phyloP scores from a whole-genome alignment of 2,113 vertebrate genomes.

The Plectropomus leopardus region DNA sequence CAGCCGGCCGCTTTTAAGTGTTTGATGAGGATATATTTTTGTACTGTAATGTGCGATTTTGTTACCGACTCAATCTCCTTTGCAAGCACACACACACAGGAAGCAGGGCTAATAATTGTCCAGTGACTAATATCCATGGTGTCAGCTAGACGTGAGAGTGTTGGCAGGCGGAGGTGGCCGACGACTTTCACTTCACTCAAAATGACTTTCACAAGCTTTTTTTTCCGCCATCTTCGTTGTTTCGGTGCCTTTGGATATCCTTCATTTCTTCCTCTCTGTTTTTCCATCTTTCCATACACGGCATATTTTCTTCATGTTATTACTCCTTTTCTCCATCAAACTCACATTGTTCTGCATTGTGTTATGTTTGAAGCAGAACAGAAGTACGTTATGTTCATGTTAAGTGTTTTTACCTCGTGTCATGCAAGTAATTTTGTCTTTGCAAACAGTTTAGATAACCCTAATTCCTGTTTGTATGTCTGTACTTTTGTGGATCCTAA shows the following conservation, averaged over 20 bases:
- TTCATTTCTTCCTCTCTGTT: constrained; percentile 6
- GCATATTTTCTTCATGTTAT: neutral
- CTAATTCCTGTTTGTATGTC: no score
- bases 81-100: constrained; percentile 36
- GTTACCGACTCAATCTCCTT: constrained; percentile 45
- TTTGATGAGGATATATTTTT: constrained; percentile 56
- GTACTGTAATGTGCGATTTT: constrained; percentile 42
- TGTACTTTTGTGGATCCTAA: no score
- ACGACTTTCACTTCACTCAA: constrained; percentile 30
- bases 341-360: neutral
- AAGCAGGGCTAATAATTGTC: constrained; percentile 65
- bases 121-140: constrained; percentile 68
- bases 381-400: neutral
- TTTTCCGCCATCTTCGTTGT: constrained; percentile 34
- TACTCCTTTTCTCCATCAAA: constrained; percentile 1
- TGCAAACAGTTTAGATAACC: neutral
- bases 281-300: constrained; percentile 3
- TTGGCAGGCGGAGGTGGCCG: constrained; percentile 57
- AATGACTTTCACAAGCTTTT: constrained; percentile 17
- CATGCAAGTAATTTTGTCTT: neutral
- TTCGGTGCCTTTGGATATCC: constrained; percentile 17
- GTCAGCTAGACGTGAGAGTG: constrained; percentile 67
- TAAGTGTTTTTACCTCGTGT: neutral
- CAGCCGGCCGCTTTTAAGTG: constrained; percentile 20
- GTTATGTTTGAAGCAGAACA: neutral